Percentiles rank a stretch among this genome's conserved stretches.
phyloP scores from a whole-genome alignment of 1,140 invertebrate genomes.

The Monomorium pharaonis region DNA sequence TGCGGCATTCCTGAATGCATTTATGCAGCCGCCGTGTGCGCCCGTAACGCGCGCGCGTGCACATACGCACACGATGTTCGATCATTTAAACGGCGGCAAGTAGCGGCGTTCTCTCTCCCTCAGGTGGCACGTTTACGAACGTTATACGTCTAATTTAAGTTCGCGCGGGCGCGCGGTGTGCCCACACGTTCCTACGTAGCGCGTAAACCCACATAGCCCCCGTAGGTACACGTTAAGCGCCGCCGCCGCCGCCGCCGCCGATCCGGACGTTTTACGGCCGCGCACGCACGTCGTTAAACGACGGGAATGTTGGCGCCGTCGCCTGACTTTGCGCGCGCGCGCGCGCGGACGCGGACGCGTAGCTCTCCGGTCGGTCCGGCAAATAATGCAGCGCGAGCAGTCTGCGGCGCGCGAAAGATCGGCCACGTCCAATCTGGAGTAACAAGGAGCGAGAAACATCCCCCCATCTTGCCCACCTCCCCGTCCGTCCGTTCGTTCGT shows the following conservation, averaged over 20 bases:
- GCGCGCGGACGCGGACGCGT: neutral
- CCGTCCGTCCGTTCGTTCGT: neutral
- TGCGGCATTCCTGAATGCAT: conserved; percentile 59
- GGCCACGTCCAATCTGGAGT: conserved; percentile 33
- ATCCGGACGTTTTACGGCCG: conserved; percentile 63
- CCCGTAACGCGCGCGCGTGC: neutral
- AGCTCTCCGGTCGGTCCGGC: neutral
- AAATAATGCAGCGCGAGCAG: conserved; percentile 36
- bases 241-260: neutral
- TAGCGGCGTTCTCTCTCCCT: neutral
- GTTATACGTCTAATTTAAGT: conserved; percentile 13
- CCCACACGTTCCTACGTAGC: conserved; percentile 14
- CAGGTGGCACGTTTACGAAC: neutral
- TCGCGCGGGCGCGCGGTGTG: neutral
- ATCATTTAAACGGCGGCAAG: conserved; percentile 22
- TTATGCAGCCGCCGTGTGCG: conserved; percentile 26
- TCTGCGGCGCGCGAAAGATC: conserved; percentile 39
- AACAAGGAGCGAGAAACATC: conserved; percentile 21
- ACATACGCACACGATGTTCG: neutral
- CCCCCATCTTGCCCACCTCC: neutral
- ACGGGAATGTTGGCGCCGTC: conserved; percentile 79
- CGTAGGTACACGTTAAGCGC: conserved; percentile 24
- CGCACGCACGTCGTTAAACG: conserved; percentile 68
- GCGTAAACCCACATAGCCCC: neutral
- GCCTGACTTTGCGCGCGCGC: conserved; percentile 52